phyloP scores from a whole-genome alignment of 2,113 vertebrate species.

The Aplodontia rufa region DNA sequence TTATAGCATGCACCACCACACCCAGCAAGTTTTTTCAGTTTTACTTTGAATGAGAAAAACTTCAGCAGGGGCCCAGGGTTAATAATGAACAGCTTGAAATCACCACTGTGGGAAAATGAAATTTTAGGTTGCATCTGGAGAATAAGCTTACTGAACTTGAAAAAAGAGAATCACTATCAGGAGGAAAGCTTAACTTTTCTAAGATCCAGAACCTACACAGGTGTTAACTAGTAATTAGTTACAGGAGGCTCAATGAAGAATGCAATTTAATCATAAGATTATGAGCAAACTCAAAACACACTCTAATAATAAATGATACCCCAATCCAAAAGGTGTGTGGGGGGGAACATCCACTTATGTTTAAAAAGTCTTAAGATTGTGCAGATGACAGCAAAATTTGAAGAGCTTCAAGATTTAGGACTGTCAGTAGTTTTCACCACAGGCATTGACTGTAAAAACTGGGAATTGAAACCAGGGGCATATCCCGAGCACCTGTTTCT shows the following conservation, averaged over 20 bases:
- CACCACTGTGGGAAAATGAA: background rate
- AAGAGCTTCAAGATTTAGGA: background rate
- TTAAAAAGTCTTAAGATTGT: too few relatives aligned
- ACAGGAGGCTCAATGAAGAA: background rate
- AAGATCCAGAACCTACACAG: background rate
- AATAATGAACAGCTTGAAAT: background rate
- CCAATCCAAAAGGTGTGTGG: background rate
- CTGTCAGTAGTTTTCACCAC: background rate
- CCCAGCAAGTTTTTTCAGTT: too few relatives aligned
- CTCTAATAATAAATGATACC: background rate
- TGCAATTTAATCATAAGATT: background rate
- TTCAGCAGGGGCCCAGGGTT: background rate
- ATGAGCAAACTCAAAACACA: background rate
- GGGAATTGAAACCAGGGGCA: too few relatives aligned
- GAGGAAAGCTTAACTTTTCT: background rate
- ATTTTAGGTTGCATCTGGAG: background rate
- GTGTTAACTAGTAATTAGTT: background rate
- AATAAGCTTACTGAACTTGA: background rate
- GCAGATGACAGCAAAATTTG: background rate
- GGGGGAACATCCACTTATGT: background rate
- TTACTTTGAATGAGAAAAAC: background rate
- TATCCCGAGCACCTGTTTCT: too few relatives aligned
- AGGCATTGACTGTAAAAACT: background rate
- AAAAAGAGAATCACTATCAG: background rate
- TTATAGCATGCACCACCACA: too few relatives aligned